A percentile compares a stretch with the other conserved stretches of the same genome.
phyloP scores from a whole-genome alignment of 2,888 invertebrate genomes.

The Cephonodes hylas region DNA sequence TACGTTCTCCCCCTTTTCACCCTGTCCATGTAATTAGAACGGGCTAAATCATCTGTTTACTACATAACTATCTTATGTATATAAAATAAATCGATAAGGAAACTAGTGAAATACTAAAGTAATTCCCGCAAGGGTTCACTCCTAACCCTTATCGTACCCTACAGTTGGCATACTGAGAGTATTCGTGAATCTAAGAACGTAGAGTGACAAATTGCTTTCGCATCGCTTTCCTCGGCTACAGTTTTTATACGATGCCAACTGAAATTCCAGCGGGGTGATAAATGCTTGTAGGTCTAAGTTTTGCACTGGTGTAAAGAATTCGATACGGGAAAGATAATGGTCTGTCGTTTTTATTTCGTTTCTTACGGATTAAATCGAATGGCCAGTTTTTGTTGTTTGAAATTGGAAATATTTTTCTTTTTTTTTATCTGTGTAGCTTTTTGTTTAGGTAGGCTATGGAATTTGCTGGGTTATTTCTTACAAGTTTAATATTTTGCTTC shows the following conservation, averaged over 20 bases:
- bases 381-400: neutral
- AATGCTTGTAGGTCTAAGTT: constrained; percentile 30
- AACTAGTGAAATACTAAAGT: neutral
- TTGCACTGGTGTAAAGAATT: constrained; percentile 9
- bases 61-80: neutral
- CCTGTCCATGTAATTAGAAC: too few relatives aligned
- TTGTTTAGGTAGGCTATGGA: too few relatives aligned
- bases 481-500: too few relatives aligned
- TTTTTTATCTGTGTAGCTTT: too few relatives aligned
- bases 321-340: constrained; percentile 3
- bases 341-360: neutral
- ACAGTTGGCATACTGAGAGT: constrained; percentile 8
- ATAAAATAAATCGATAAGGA: neutral
- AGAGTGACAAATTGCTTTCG: constrained; percentile 48
- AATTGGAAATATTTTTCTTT: neutral
- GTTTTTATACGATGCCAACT: constrained; percentile 43
- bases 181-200: constrained; percentile 33
- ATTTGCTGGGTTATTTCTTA: too few relatives aligned
- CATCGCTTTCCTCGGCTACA: constrained; percentile 44
- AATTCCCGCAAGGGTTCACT: constrained; percentile 8
- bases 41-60: too few relatives aligned
- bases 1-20: too few relatives aligned
- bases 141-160: constrained; percentile 10
- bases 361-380: neutral
- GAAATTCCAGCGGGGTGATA: constrained; percentile 35